Evolutionary conservation across 2,888 invertebrate genomes (phyloP).

Genomic region (Standfussiana lucernea): DNA sequence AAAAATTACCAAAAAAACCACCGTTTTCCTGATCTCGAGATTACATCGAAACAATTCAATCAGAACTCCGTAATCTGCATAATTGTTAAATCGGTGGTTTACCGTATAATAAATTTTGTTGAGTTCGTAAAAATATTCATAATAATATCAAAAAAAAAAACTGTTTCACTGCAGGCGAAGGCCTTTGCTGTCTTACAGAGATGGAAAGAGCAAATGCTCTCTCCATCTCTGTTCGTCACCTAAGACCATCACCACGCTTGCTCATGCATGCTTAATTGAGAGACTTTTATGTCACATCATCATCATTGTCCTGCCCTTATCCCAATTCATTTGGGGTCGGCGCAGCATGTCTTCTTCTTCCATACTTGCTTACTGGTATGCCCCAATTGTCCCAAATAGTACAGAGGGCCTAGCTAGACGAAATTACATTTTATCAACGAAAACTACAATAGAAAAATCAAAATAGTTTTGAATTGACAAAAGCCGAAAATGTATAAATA

Average conservation of each 20-base stretch:
- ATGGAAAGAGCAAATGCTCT: too few relatives aligned
- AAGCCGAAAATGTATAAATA: background rate
- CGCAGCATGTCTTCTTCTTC: too few relatives aligned
- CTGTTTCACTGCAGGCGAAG: background rate
- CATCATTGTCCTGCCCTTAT: too few relatives aligned
- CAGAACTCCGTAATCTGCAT: constrained; percentile 17
- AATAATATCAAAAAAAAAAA: background rate
- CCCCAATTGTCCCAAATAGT: too few relatives aligned
- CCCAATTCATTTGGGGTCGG: too few relatives aligned
- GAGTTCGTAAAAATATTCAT: constrained; percentile 18
- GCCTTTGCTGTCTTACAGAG: background rate
- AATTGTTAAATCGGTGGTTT: constrained; percentile 34
- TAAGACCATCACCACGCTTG: too few relatives aligned
- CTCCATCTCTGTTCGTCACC: too few relatives aligned
- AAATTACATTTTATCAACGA: background rate
- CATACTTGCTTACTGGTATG: too few relatives aligned
- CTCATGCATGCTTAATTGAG: too few relatives aligned
- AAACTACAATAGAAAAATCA: background rate
- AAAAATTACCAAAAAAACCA: constrained; percentile 41
- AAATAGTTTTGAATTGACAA: too few relatives aligned
- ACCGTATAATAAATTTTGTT: constrained; percentile 50
- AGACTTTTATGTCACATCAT: too few relatives aligned
- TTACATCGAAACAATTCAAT: constrained; percentile 34
- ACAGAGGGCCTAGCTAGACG: background rate
- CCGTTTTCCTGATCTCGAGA: constrained; percentile 43